phyloP scores from a whole-genome alignment of 2,113 vertebrate genomes.

The Muscicapa adusta region DNA sequence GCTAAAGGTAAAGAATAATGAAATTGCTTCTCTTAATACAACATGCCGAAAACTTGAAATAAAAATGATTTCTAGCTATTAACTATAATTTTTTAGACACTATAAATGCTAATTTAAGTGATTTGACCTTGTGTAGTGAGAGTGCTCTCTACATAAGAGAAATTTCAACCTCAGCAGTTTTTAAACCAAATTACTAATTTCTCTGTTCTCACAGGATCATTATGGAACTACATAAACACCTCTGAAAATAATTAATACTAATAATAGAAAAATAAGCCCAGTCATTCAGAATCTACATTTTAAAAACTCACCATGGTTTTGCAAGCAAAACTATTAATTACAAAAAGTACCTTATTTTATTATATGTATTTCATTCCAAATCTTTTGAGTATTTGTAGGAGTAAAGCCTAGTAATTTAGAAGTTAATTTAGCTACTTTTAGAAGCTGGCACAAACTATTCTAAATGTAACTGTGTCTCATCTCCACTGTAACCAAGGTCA shows the following conservation, averaged over 20 bases:
- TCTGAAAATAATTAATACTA: neutral
- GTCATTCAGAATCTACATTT: neutral
- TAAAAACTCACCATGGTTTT: neutral
- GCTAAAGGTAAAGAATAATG: neutral
- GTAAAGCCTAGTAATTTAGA: neutral
- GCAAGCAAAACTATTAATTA: neutral
- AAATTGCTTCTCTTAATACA: neutral
- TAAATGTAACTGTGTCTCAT: neutral
- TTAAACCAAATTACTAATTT: neutral
- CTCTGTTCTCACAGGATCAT: neutral
- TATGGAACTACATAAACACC: neutral
- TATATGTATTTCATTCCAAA: neutral
- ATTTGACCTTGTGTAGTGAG: neutral
- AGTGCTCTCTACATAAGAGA: neutral
- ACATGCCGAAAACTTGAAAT: neutral
- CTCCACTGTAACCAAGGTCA: neutral
- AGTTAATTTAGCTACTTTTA: neutral
- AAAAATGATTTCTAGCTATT: neutral
- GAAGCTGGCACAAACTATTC: neutral
- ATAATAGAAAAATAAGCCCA: neutral
- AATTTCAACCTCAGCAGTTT: neutral
- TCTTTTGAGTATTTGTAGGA: neutral
- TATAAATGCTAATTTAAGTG: neutral
- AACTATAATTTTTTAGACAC: neutral
- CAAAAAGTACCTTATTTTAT: neutral